Base-by-base conservation (phyloP, 1,140 invertebrate genomes). In the Mycetomoellerius zeteki region DNA sequence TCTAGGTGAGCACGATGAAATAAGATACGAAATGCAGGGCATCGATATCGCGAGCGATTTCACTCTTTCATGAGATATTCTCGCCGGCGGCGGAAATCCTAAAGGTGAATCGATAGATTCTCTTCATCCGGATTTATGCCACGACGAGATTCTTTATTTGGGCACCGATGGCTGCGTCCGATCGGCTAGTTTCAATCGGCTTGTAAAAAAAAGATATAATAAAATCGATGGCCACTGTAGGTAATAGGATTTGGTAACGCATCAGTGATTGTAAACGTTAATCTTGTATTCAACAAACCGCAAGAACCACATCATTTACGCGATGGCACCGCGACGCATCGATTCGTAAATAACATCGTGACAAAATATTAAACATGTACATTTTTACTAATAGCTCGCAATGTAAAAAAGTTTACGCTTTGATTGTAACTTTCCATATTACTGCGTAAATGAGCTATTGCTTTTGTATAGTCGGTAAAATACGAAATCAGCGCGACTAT, bases 81-180 rank as follows among this genome's bases (percentile, higher is more conserved):
- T 30, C 14, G 19, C 37, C 69, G 37, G 16, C 54, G 30, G 43
- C 30, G 54, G 37, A 84, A 60, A 84, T 47, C n/a, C 43, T 60
- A 19, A 54, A 58, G 19, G 10, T 12, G 24, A n/a, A 73, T 84
- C 80, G 54, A 84, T 84, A 37, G 37, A 73, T 16, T 37, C 54
- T 84, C 33, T 84, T 84, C 37, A 60, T 24, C 3, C n/a, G 80
- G 54, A 84, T 84, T 75, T 75, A 84, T 84, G 14, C 37, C 37
- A 10, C 30, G 24, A 75, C 14, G 56, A 73, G 72, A 60, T 60
- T 84, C 69, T 62, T 73, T 50, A 82, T 60, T 82, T 24, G 19
- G 43, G 6, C 67, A 24, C 14, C 7, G 27, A 24, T 43, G 10
- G 10, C 16, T 50, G 27, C 54, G 12, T n/a, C 8, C 47, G 16